Evolutionary conservation across 1,140 invertebrate species (phyloP), one percentile per base, ranked within the genome.

Genomic region (Rhagoletis zephyria): DNA sequence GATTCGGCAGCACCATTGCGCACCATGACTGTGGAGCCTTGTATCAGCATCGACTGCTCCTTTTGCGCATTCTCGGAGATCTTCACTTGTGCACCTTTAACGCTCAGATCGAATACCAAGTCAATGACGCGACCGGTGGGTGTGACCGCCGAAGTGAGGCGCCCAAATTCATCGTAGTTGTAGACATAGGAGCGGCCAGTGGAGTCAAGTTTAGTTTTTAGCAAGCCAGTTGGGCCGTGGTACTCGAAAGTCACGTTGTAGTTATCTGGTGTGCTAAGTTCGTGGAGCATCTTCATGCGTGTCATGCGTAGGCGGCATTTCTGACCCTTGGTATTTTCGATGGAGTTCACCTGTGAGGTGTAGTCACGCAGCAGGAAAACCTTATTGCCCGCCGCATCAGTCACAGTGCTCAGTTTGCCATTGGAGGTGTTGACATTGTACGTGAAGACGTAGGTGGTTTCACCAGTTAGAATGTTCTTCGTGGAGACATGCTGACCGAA

Each of bases 341-440:
- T 98, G 0, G 97, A 98, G 89, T 98, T 98, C 1, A 98, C 97
- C 90, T 97, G 95, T 64, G 96, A 96, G 4, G 96, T 96, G 90
- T 98, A 98, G 91, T 99, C 97, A 19, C 98, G 94, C 10, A 98
- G 93, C 42, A 99, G 94, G 94, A 97, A 97, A 3, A 97, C 96
- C 94, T 98, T 98, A 90, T 98, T 98, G 4, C 97, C 97, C n/a
- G 97, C 96, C 0, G 97, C 96, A 92, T 99, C 98, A 0, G 97
- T 97, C 0, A 99, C 97, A 0, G 97, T 97, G 89, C 96, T 97
- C 3, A 99, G 93, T 93, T 98, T 98, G 0, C 98, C 98, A 90
- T 98, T 98, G 89, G 97, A 98, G 0, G 98, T 99, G 90, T 98
- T 98, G 0, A 99, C 97, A 89, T 98, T 99, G 93, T 99, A 99